Evolutionary conservation across 2,888 invertebrate species (phyloP).

Genomic region (Prosopocoilus inquinatus): DNA sequence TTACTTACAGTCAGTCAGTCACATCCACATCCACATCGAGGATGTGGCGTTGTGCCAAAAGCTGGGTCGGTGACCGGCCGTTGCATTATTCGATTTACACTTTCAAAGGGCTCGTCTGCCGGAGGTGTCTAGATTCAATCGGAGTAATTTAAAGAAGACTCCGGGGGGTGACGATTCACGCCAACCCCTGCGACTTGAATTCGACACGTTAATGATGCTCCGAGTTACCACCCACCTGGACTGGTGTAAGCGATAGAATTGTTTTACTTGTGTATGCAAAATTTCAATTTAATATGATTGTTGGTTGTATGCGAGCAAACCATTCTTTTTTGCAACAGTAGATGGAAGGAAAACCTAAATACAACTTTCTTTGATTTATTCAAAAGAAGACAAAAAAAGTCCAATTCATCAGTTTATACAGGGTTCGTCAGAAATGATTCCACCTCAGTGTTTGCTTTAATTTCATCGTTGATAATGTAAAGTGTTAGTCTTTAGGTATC

Average conservation of each 20-base stretch:
- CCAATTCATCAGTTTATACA: too few relatives aligned
- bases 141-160: constrained; percentile 19
- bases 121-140: constrained; percentile 18
- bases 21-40: constrained; percentile 20
- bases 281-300: too few relatives aligned
- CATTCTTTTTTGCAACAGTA: too few relatives aligned
- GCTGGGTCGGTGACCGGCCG: constrained; percentile 21
- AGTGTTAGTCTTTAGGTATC: too few relatives aligned
- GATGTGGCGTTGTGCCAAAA: constrained; percentile 24
- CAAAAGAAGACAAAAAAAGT: background rate
- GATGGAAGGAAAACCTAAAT: too few relatives aligned
- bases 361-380: background rate
- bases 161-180: constrained; percentile 18
- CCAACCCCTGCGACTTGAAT: constrained; percentile 18
- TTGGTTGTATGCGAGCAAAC: too few relatives aligned
- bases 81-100: constrained; percentile 9
- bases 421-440: too few relatives aligned
- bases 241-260: too few relatives aligned
- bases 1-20: constrained; percentile 12
- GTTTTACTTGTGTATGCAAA: too few relatives aligned
- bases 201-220: constrained; percentile 19
- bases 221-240: constrained; percentile 16
- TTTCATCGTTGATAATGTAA: too few relatives aligned
- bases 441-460: too few relatives aligned
- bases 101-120: constrained; percentile 9